Conservation (phyloP, 2,113 vertebrate genomes). For the Steatornis caripensis region DNA sequence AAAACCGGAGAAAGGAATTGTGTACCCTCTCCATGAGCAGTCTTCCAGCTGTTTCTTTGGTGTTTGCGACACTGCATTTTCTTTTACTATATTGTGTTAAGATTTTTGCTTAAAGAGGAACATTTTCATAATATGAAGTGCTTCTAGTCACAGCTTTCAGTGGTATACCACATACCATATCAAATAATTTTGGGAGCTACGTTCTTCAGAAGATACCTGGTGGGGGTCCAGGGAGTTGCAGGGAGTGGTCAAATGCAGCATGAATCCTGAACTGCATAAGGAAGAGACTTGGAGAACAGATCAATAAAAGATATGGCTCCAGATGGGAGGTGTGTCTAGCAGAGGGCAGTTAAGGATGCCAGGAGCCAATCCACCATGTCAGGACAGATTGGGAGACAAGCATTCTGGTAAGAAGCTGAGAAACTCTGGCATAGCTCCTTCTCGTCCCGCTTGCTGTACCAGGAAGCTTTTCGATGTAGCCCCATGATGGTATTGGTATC, state of each 20-base stretch:
- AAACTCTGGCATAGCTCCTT: background rate
- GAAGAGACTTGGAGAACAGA: background rate
- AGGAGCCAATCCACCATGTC: background rate
- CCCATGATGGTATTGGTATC: too few relatives aligned
- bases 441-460: background rate
- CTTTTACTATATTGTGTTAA: background rate
- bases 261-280: background rate
- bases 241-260: fast-evolving
- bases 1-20: background rate
- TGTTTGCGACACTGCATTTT: background rate
- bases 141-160: background rate
- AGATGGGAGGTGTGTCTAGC: background rate
- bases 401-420: background rate
- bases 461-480: background rate
- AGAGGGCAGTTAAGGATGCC: background rate
- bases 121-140: background rate
- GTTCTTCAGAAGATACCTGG: background rate
- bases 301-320: background rate
- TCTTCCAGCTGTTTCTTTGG: background rate
- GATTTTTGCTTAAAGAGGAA: background rate
- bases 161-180: background rate
- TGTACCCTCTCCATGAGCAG: background rate
- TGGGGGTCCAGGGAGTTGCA: background rate
- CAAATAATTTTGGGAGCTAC: background rate
- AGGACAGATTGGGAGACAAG: background rate